Evolutionary conservation across 2,888 invertebrate genomes (phyloP).

Genomic region (Zygogramma bicolorata): DNA sequence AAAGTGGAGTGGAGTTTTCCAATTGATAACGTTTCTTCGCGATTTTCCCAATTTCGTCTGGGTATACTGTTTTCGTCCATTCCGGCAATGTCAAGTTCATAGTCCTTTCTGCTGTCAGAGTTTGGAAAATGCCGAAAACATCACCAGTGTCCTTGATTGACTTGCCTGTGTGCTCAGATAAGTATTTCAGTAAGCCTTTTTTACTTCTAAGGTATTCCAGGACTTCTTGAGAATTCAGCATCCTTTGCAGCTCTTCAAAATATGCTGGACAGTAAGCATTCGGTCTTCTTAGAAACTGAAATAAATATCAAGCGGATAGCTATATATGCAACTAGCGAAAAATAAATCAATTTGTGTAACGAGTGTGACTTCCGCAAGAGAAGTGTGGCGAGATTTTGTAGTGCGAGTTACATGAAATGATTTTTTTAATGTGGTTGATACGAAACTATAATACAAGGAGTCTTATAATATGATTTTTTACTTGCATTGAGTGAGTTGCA

Average conservation of each 20-base stretch:
- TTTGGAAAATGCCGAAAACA: constrained; percentile 70
- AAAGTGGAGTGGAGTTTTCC: constrained; percentile 61
- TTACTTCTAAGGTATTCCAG: constrained; percentile 64
- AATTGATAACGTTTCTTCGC: constrained; percentile 64
- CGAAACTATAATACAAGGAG: too few relatives aligned
- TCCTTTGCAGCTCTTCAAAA: constrained; percentile 49
- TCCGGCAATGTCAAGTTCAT: constrained; percentile 67
- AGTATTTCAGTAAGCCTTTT: constrained; percentile 72
- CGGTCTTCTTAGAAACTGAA: constrained; percentile 58
- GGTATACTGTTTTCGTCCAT: constrained; percentile 68
- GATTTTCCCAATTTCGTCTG: constrained; percentile 61
- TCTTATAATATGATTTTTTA: too few relatives aligned
- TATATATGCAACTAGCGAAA: too few relatives aligned
- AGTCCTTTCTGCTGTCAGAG: constrained; percentile 73
- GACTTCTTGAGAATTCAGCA: neutral
- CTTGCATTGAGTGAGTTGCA: too few relatives aligned
- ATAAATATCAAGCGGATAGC: too few relatives aligned
- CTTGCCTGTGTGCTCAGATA: constrained; percentile 73
- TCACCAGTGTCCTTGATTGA: constrained; percentile 68
- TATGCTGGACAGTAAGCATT: constrained; percentile 61
- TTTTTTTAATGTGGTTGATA: too few relatives aligned
- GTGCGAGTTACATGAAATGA: too few relatives aligned
- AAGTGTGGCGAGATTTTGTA: too few relatives aligned
- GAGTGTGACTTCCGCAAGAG: too few relatives aligned
- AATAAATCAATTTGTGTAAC: too few relatives aligned